These are phyloP conservation scores for Malacoraja senta DNA, from an alignment of 2,797 vertebrate genomes.

Conservation along the genomic window DNA sequence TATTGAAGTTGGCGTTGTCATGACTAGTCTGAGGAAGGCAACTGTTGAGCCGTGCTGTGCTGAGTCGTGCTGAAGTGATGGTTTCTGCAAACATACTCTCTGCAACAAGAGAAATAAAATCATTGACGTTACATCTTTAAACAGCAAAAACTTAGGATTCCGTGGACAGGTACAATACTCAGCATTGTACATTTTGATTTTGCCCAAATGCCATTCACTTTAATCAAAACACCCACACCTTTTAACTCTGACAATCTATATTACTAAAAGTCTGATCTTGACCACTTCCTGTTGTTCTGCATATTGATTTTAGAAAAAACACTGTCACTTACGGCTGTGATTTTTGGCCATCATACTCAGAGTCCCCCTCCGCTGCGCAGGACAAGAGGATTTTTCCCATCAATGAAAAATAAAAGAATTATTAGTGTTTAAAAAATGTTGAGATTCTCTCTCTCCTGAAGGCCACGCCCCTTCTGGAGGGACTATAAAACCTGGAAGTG, in stretches of 20 bases:
- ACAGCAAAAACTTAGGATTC: neutral
- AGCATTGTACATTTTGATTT: neutral
- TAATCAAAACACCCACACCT: neutral
- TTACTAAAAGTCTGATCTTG: too few species aligned
- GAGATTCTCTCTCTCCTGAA: too few species aligned
- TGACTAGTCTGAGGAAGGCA: slow-evolving; percentile 90
- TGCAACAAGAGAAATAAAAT: slow-evolving; percentile 51
- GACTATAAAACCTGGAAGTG: too few species aligned
- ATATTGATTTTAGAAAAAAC: too few species aligned
- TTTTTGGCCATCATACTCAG: too few species aligned
- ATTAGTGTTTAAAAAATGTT: too few species aligned
- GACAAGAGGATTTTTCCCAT: too few species aligned
- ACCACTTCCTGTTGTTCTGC: too few species aligned
- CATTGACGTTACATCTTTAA: neutral
- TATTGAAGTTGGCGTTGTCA: slow-evolving; percentile 94
- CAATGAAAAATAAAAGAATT: too few species aligned
- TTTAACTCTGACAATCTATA: neutral
- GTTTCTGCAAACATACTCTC: slow-evolving; percentile 93
- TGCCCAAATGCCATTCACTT: slow-evolving; percentile 13
- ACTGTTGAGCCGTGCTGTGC: slow-evolving; percentile 79
- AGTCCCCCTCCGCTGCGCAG: too few species aligned
- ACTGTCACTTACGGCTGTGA: too few species aligned
- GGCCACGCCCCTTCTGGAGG: too few species aligned
- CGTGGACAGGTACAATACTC: neutral
- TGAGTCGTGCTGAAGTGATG: slow-evolving; percentile 78